Evolutionary conservation across 2,113 vertebrate species (phyloP), one percentile per base, ranked within the genome.

Genomic region (Tor tambroides): DNA sequence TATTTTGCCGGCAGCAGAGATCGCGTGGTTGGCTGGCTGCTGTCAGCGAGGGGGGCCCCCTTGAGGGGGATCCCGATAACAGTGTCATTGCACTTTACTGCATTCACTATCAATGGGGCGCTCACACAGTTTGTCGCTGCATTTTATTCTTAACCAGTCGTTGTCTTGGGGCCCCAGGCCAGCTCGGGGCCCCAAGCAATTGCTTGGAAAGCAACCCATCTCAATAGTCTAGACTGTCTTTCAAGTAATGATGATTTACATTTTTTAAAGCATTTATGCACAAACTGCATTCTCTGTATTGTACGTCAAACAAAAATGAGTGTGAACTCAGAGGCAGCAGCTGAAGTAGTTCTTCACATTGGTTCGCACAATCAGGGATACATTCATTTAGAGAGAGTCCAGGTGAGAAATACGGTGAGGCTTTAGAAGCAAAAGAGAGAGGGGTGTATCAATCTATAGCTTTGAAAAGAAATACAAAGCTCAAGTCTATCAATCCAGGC

Each of bases 291-390:
- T 30, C 14, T 32, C 65, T 17, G 26, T 69, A 83, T 51, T 86
- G 84, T 82, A n/a, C 30, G 79, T 90, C 86, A n/a, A 88, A 28
- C 51, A 90, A 87, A 84, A 87, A 90, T 84, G 30, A 67, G 26
- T 11, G 26, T 67, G 63, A 26, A 67, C 12, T 32, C 65, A 32
- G 12, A 69, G 26, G 63, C 65, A 69, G 65, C 65, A 69, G 65
- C 65, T 32, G 65, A 69, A 69, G 65, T 69, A 32, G 28, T 69
- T 69, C 28, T 69, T 69, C 5, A 5, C 65, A 69, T 69, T 69
- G 14, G 65, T n/a, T n/a, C n/a, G n/a, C n/a, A n/a, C n/a, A n/a
- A n/a, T n/a, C n/a, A n/a, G n/a, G n/a, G 19, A 74, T 74, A 19
- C 19, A 41, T 19, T 72, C 69, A 72, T 72, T 72, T 35, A 72